Evolutionary conservation across 2,113 vertebrate species (phyloP).

Genomic region (Sporophila hypoxantha): DNA sequence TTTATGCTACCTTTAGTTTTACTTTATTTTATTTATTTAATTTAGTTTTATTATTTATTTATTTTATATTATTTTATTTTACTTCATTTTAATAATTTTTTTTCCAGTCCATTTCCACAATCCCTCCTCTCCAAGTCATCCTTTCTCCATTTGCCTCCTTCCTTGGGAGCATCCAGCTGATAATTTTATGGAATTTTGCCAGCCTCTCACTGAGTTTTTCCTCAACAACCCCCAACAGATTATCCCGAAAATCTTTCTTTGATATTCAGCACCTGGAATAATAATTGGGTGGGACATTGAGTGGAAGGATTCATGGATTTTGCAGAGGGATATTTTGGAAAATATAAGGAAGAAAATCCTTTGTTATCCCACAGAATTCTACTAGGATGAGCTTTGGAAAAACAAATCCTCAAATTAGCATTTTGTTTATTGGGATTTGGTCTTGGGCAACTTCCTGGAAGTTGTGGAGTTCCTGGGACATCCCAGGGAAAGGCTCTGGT

Average conservation of each 20-base stretch:
- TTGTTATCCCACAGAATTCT: background rate
- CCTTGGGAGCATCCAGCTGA: background rate
- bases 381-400: background rate
- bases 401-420: rapidly evolving
- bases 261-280: background rate
- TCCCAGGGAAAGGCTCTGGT: background rate
- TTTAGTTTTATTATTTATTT: background rate
- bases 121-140: background rate
- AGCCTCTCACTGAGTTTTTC: background rate
- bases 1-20: too few relatives aligned
- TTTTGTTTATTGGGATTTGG: background rate
- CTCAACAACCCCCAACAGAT: too few relatives aligned
- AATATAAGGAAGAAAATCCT: background rate
- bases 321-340: background rate
- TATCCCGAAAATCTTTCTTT: background rate
- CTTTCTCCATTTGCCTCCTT: background rate
- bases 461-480: background rate
- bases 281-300: background rate
- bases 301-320: rapidly evolving
- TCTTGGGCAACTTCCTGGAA: background rate
- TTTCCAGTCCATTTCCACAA: background rate
- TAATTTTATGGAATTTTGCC: background rate
- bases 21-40: background rate
- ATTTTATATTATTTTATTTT: background rate
- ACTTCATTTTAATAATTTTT: background rate